phyloP scores from a whole-genome alignment of 1,140 invertebrate species.

The Orius insidiosus region DNA sequence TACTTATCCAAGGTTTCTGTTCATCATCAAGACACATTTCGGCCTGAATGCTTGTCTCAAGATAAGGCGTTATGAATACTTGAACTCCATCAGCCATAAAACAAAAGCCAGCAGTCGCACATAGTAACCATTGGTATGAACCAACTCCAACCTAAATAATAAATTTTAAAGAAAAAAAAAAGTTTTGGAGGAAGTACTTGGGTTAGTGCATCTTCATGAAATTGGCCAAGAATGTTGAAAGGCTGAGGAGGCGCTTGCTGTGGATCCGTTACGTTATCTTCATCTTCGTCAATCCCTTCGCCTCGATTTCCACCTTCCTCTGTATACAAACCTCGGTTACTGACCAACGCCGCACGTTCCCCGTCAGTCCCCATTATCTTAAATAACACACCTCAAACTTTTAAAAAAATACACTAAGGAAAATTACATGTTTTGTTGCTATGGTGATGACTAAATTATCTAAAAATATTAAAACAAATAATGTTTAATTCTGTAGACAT shows the following conservation, averaged over 20 bases:
- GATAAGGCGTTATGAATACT: slow-evolving; percentile 9
- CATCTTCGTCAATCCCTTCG: background rate
- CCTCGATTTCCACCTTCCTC: background rate
- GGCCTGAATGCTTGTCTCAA: slow-evolving; percentile 9
- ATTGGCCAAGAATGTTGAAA: slow-evolving; percentile 43
- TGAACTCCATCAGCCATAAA: slow-evolving; percentile 14
- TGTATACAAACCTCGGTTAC: slow-evolving; percentile 8
- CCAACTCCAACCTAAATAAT: slow-evolving; percentile 13
- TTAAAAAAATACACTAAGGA: no score
- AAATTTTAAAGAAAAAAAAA: no score
- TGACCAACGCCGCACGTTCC: slow-evolving; percentile 11
- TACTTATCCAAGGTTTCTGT: slow-evolving; percentile 3
- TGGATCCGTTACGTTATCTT: background rate
- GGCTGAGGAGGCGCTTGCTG: background rate
- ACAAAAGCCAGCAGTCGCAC: slow-evolving; percentile 5
- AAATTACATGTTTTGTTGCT: no score
- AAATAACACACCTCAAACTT: background rate
- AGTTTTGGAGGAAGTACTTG: no score
- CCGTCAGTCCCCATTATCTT: slow-evolving; percentile 1
- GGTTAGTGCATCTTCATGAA: slow-evolving; percentile 56
- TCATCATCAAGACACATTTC: slow-evolving; percentile 9
- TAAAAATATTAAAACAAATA: no score
- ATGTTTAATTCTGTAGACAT: no score
- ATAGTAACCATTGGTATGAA: slow-evolving; percentile 11
- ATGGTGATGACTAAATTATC: no score